Conservation (phyloP, 2,888 invertebrate genomes). For the Byasa hedistus region DNA sequence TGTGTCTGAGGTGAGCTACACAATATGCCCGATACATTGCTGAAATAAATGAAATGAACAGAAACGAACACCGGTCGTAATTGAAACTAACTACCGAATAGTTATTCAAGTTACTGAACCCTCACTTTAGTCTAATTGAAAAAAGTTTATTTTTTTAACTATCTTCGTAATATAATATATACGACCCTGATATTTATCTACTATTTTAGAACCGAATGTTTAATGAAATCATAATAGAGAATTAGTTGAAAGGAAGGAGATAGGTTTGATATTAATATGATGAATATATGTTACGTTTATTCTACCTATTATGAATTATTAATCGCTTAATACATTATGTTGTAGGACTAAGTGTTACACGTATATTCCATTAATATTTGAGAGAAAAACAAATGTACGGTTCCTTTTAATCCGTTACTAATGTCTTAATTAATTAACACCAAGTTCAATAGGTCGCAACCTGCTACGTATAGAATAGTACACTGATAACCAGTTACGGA, state of each 20-base stretch:
- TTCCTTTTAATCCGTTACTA: neutral
- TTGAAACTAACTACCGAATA: slow-evolving; percentile 44
- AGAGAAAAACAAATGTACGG: neutral
- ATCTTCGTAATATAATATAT: slow-evolving; percentile 54
- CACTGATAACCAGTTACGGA: slow-evolving; percentile 1
- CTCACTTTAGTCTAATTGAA: slow-evolving; percentile 49
- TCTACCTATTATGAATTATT: neutral
- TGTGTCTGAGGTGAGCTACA: too few relatives aligned
- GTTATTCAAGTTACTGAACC: slow-evolving; percentile 44
- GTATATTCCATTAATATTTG: neutral
- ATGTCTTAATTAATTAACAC: neutral
- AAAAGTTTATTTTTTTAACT: slow-evolving; percentile 42
- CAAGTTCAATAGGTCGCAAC: slow-evolving; percentile 13
- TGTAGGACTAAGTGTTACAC: neutral
- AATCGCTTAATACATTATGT: neutral
- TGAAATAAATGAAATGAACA: too few relatives aligned
- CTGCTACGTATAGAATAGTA: neutral
- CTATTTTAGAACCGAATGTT: slow-evolving; percentile 45
- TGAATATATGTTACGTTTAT: neutral
- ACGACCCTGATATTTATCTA: slow-evolving; percentile 69
- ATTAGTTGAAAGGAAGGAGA: slow-evolving; percentile 4
- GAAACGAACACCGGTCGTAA: slow-evolving; percentile 12
- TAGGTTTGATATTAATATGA: neutral
- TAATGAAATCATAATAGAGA: slow-evolving; percentile 5
- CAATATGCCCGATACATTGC: too few relatives aligned